These are phyloP conservation scores for Aythya fuligula DNA, from an alignment of 2,797 vertebrate genomes.

Conservation along the genomic window DNA sequence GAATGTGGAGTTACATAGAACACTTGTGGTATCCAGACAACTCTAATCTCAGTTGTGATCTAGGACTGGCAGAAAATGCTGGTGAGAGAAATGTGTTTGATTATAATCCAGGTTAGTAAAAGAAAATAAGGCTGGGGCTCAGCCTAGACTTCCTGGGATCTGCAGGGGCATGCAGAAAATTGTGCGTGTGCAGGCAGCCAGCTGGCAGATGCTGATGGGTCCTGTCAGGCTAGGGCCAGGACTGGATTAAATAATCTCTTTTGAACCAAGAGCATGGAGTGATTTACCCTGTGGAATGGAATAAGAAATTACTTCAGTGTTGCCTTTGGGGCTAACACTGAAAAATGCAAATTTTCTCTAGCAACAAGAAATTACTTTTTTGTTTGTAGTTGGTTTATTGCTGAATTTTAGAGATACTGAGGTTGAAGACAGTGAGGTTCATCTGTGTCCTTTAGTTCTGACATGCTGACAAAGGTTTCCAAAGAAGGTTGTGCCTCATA, in stretches of 20 bases:
- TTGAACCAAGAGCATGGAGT: background rate
- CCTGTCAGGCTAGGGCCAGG: background rate
- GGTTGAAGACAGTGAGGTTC: background rate
- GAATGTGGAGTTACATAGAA: background rate
- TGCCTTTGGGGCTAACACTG: background rate
- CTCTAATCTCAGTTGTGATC: background rate
- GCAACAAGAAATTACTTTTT: background rate
- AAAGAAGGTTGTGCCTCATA: background rate
- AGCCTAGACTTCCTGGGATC: background rate
- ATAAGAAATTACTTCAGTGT: background rate
- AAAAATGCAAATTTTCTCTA: background rate
- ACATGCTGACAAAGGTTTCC: background rate
- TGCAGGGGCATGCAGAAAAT: background rate
- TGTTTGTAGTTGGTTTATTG: background rate
- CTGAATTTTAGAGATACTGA: background rate
- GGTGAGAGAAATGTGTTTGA: background rate
- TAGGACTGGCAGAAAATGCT: background rate
- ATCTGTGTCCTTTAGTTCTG: background rate
- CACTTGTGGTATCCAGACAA: background rate
- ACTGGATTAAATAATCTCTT: background rate
- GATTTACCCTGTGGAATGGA: background rate
- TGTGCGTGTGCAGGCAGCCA: background rate
- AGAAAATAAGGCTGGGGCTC: background rate
- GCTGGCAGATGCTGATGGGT: background rate
- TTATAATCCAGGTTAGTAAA: background rate